Percentiles rank a stretch among this genome's conserved stretches.
Evolutionary conservation across 2,797 vertebrate species (phyloP).

Genomic region (Halcyon leucocephala): DNA sequence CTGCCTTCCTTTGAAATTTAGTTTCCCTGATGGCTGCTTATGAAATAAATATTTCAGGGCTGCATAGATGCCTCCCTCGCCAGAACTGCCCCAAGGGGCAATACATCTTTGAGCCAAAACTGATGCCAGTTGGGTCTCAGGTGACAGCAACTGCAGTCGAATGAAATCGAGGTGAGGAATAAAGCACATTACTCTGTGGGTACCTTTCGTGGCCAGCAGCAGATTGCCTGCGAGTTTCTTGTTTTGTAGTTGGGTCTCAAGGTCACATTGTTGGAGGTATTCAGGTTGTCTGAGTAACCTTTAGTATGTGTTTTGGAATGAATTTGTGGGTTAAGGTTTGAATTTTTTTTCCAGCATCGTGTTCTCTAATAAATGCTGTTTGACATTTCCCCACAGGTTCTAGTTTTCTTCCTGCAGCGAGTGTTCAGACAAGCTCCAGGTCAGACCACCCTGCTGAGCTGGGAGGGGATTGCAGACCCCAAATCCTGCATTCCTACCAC

Average conservation of each 20-base stretch:
- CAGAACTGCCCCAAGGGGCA: not conserved
- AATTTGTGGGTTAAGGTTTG: not conserved
- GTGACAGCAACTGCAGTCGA: not conserved
- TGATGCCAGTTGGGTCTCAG: not conserved
- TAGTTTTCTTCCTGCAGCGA: not conserved
- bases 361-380: not conserved
- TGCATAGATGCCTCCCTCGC: not conserved
- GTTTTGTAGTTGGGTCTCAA: not conserved
- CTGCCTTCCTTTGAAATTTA: not conserved
- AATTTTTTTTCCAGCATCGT: not conserved
- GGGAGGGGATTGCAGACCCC: not conserved
- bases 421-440: not conserved
- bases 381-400: not conserved
- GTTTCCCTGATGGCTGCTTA: not conserved
- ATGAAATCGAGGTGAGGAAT: not conserved
- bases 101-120: not conserved
- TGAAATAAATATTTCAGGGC: not conserved
- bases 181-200: not conserved
- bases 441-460: not conserved
- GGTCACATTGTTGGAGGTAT: not conserved
- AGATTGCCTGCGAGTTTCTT: not conserved
- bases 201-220: fast-evolving
- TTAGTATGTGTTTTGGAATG: not conserved
- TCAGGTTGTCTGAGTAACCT: not conserved
- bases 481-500: not conserved